A percentile compares a stretch with the other conserved stretches of the same genome.
These are phyloP conservation scores for Litocranius walleri DNA, from an alignment of 2,113 vertebrate genomes.

Conservation along the genomic window DNA sequence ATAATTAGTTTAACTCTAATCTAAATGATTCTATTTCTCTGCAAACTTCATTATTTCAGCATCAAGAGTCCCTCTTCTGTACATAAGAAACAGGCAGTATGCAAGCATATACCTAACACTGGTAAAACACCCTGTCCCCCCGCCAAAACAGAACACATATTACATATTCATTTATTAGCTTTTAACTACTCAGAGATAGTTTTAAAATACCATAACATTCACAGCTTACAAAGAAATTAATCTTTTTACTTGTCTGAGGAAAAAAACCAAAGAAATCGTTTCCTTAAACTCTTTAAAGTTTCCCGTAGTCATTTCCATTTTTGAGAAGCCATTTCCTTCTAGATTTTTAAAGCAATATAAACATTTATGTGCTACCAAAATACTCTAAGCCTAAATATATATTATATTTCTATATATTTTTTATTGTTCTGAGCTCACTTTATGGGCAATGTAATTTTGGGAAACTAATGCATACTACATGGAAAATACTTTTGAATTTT, in stretches of 20 bases:
- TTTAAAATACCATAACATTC: not conserved
- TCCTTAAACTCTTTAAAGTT: not conserved
- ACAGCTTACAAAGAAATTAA: not conserved
- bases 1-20: not conserved
- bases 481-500: not conserved
- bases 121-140: fast-evolving
- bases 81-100: not conserved
- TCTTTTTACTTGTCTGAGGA: not conserved
- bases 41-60: not conserved
- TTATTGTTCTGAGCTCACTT: not conserved
- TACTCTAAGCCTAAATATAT: not conserved
- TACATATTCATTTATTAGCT: not conserved
- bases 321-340: not conserved
- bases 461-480: not conserved
- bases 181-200: not conserved
- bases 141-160: not conserved
- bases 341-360: not conserved
- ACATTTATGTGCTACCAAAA: not conserved
- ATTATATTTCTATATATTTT: not conserved
- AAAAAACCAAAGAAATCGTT: not conserved
- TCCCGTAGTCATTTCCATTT: not conserved
- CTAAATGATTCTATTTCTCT: not conserved
- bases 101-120: not conserved
- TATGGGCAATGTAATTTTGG: not conserved
- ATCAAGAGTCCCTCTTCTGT: not conserved